Base-by-base conservation (phyloP, 2,113 vertebrate genomes). In the Clarias magur region DNA sequence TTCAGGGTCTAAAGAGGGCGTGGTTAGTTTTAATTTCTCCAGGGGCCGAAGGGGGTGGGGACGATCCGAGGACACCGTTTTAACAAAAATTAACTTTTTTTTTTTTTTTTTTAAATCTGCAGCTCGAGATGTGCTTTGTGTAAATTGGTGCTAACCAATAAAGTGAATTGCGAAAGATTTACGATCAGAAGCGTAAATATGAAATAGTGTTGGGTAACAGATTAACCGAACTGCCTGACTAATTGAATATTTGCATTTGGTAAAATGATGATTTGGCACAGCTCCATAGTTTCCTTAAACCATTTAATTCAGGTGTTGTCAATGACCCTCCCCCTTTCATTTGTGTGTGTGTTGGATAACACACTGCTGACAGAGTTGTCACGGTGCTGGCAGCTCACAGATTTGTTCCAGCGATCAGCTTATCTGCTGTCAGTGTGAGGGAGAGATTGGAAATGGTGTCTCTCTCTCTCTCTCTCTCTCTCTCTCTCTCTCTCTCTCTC, bases 351-450 rank as follows among this genome's bases (percentile, higher is more conserved):
- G 84, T 76, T 72, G 85, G 82, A 79, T 88, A 86, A 85, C 85
- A 87, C 86, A 85, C 89, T 86, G 90, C 92, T 92, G 92, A 93
- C 93, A 92, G 91, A 93, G 91, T 92, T 93, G 93, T 94, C 90
- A 91, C 91, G 89, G 85, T 68, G 88, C 90, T 94, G 92, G 92
- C 92, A 92, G 91, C 88, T 91, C 91, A 91, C 92, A 90, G 93
- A 94, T 94, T 93, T 94, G 92, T 93, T 93, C 88, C 81, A 92
- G 91, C 90, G 92, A 95, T 94, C 92, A 94, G 93, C 94, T 95
- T 92, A 95, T 95, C 92, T 93, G 89, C 92, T 94, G 93, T 94
- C 94, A 94, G 89, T 82, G 91, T 85, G 90, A 92, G 92, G 90
- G 91, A 91, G 89, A 93, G 93, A 92, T 91, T 89, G 91, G 93